These are phyloP conservation scores for Myiozetetes cayanensis DNA, from an alignment of 2,113 vertebrate species.

Conservation along the genomic window DNA sequence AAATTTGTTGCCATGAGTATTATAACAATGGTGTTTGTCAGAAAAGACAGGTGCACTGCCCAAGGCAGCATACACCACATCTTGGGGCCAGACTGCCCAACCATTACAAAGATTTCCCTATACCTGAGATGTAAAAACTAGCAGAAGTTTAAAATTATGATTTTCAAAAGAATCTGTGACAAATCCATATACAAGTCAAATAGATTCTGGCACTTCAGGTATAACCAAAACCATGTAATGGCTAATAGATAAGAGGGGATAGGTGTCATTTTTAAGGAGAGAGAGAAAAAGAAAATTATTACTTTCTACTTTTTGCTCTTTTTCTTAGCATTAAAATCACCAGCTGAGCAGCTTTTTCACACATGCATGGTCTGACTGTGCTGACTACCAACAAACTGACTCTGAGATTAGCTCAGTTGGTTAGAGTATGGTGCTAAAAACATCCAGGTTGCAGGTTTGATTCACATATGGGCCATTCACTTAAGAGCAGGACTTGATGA, in stretches of 20 bases:
- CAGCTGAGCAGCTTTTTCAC: not conserved
- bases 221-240: not conserved
- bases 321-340: not conserved
- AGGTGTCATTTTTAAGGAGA: not conserved
- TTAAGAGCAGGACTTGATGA: not conserved
- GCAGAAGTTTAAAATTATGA: not conserved
- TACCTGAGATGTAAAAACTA: not conserved
- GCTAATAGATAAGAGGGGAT: not conserved
- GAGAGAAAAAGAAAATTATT: not conserved
- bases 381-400: not conserved
- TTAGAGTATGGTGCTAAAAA: not conserved
- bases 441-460: not conserved
- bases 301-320: fast-evolving
- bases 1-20: not conserved
- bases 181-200: not conserved
- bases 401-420: not conserved
- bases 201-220: not conserved
- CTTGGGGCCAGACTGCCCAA: not conserved
- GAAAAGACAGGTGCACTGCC: not conserved
- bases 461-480: not conserved
- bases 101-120: not conserved
- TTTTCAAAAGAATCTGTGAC: not conserved
- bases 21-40: not conserved
- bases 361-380: not conserved
- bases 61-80: not conserved